Percentiles rank a stretch among this genome's conserved stretches.
These are phyloP conservation scores for Athetis lepigone DNA, from an alignment of 2,888 invertebrate species.

Conservation along the genomic window DNA sequence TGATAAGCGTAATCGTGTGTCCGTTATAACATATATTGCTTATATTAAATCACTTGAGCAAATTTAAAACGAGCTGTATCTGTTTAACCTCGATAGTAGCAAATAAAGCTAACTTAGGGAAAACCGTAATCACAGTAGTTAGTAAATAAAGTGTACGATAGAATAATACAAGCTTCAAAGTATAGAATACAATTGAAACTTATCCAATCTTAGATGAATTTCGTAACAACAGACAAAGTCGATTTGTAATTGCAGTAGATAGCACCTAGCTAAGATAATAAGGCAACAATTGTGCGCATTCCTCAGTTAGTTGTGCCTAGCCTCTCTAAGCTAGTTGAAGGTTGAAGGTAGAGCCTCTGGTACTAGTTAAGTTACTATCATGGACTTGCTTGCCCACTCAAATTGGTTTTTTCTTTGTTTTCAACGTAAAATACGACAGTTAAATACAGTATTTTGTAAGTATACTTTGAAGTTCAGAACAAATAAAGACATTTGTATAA, in stretches of 20 bases:
- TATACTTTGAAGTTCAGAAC: not conserved
- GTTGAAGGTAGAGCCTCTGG: conserved; percentile 64
- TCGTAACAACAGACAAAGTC: conserved; percentile 44
- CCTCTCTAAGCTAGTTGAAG: conserved; percentile 77
- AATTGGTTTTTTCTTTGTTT: conserved; percentile 14
- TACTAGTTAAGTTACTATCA: conserved; percentile 36
- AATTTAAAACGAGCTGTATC: conserved; percentile 16
- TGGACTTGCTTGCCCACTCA: not conserved
- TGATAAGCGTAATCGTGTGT: conserved; percentile 27
- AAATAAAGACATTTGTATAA: not conserved
- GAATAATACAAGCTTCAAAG: not conserved
- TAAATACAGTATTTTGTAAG: not conserved
- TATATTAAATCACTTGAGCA: conserved; percentile 19
- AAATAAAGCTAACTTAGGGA: too few relatives aligned
- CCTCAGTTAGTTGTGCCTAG: conserved; percentile 68
- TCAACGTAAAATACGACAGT: too few relatives aligned
- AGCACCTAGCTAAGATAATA: conserved; percentile 66
- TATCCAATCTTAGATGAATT: conserved; percentile 42
- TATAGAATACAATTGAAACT: conserved; percentile 10
- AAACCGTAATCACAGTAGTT: not conserved
- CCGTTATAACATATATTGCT: conserved; percentile 44
- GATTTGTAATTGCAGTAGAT: conserved; percentile 59
- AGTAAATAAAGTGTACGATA: too few relatives aligned
- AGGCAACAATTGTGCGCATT: conserved; percentile 76
- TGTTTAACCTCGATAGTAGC: not conserved